Evolutionary conservation across 2,113 vertebrate species (phyloP).

Genomic region (Pseudorhombus dupliciocellatus): DNA sequence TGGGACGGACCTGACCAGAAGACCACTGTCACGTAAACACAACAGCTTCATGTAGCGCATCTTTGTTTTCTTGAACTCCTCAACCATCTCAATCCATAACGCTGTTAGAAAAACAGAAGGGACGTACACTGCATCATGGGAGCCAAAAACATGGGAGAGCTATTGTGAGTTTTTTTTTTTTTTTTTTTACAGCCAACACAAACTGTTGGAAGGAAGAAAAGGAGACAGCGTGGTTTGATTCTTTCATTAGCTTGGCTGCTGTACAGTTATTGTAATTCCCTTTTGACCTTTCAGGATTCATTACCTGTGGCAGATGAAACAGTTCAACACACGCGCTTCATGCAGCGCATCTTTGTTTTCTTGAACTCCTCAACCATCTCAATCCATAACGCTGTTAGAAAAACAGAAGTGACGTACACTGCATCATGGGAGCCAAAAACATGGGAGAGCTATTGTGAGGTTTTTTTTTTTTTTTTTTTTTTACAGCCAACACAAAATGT

Average conservation of each 20-base stretch:
- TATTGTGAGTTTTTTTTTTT: not conserved
- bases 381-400: slow-evolving; percentile 35
- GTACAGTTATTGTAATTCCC: slow-evolving; percentile 7
- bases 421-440: not conserved
- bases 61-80: not conserved
- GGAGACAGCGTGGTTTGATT: not conserved
- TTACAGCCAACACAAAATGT: not conserved
- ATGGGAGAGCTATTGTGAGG: not conserved
- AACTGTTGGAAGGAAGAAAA: not conserved
- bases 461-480: no score
- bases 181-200: not conserved
- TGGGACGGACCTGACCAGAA: slow-evolving; percentile 44
- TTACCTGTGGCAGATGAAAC: slow-evolving; percentile 28
- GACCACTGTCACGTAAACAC: slow-evolving; percentile 68
- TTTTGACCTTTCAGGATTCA: slow-evolving; percentile 38
- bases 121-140: not conserved
- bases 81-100: slow-evolving; percentile 55
- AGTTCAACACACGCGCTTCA: slow-evolving; percentile 6
- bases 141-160: slow-evolving; percentile 1
- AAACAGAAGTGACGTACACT: slow-evolving; percentile 30
- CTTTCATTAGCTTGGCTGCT: not conserved
- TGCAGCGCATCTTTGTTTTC: not conserved
- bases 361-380: slow-evolving; percentile 42
- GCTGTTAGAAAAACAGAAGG: slow-evolving; percentile 32
- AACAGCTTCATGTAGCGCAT: slow-evolving; percentile 22